Evolutionary conservation across 2,797 vertebrate genomes (phyloP), one percentile per base, ranked within the genome.

Genomic region (Anguilla pacifica): DNA sequence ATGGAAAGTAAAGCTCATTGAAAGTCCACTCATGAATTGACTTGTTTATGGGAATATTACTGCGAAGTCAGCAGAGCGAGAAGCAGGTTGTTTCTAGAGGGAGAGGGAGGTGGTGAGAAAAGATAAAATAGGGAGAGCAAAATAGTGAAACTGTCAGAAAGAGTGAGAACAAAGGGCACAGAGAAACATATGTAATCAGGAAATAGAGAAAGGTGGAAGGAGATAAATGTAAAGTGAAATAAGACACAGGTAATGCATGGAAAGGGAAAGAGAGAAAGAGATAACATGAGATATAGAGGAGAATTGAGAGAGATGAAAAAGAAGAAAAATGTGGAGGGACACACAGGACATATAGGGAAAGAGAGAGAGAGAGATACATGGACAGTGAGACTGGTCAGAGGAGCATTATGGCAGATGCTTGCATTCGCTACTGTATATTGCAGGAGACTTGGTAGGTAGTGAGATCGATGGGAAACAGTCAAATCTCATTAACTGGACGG

Each of bases 401-500:
- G 39, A n/a, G 59, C 22, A 72, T 82, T 77, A 72, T 64, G 55
- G 61, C 55, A 87, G 83, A 39, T 86, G 84, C 86, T 86, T 88
- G 91, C 90, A 88, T 90, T 90, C 86, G 10, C 84, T 90, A 86
- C 87, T 88, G 49, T 85, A 85, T 83, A 46, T 89, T 53, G 22
- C 84, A 72, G 86, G 85, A 92, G 92, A 88, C 88, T 46, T 85
- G 43, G 57, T 25, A 22, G 59, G 59, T 64, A 6, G 92, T 81
- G 39, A 84, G 92, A 90, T 87, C 93, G 92, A 95, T 91, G 91
- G 93, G 91, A 92, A 87, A 88, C 84, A 86, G 90, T 92, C 88
- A 94, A 86, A 94, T 95, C 87, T 90, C 89, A 91, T 93, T 95
- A 93, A 95, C 93, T 94, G 89, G 91, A 88, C 19, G 72, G 88